Evolutionary conservation across 2,113 vertebrate species (phyloP).

Genomic region (Etia nguti): DNA sequence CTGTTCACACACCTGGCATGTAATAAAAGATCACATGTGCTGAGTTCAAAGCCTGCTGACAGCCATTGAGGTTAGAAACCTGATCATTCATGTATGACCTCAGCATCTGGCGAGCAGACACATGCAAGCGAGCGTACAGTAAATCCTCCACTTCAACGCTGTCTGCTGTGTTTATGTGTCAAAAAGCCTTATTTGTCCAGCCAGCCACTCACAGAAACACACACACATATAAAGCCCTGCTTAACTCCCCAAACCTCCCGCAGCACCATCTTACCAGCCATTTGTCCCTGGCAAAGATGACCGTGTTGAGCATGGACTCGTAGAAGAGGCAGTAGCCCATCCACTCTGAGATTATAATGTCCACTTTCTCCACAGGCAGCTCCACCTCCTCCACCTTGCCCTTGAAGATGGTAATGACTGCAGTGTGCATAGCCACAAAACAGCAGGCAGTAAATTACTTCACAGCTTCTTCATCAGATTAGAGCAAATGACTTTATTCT

Average conservation of each 20-base stretch:
- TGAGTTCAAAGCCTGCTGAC: conserved; percentile 3
- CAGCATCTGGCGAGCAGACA: conserved; percentile 1
- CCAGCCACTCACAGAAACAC: background rate
- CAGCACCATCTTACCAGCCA: conserved; percentile 83
- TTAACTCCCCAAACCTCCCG: background rate
- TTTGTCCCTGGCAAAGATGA: conserved; percentile 97
- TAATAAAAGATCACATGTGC: conserved; percentile 8
- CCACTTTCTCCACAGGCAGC: conserved; percentile 92
- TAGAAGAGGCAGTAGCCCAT: conserved; percentile 99
- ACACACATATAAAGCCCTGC: background rate
- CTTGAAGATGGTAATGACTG: conserved; percentile 98
- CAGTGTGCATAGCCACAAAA: conserved; percentile 18
- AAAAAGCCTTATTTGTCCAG: background rate
- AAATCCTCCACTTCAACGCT: conserved; percentile 23
- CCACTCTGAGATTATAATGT: conserved; percentile 99
- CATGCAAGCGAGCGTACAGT: background rate
- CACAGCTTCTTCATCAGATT: background rate
- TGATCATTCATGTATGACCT: background rate
- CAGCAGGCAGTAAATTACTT: conserved; percentile 24
- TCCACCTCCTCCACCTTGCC: conserved; percentile 98
- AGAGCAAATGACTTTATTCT: background rate
- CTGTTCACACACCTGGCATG: conserved; percentile 32
- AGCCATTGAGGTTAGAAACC: background rate
- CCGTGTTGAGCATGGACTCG: conserved; percentile 97
- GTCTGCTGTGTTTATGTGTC: background rate